A percentile compares a stretch with the other conserved stretches of the same genome.
Evolutionary conservation across 2,113 vertebrate genomes (phyloP).

Genomic region (Aspiorhynchus laticeps): DNA sequence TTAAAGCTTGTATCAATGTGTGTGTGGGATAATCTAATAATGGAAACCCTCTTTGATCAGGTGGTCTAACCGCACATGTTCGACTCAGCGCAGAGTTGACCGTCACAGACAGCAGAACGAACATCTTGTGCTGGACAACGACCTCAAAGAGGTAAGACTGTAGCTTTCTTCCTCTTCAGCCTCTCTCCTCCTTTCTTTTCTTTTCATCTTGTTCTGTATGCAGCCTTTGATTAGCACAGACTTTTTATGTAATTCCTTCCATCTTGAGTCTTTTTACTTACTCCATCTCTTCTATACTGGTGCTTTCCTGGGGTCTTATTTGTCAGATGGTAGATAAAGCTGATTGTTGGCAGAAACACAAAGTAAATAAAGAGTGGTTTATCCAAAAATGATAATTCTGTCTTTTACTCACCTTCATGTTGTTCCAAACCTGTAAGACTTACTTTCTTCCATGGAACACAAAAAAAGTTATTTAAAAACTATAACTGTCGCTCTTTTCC

Average conservation of each 20-base stretch:
- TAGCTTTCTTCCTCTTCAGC: not conserved
- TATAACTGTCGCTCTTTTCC: not conserved
- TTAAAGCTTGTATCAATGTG: conserved; percentile 8
- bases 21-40: not conserved
- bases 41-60: conserved; percentile 68
- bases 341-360: not conserved
- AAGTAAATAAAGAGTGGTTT: not conserved
- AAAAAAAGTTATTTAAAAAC: not conserved
- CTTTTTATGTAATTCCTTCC: not conserved
- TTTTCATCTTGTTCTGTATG: conserved; percentile 1
- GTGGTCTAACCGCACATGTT: conserved; percentile 86
- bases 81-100: conserved; percentile 83
- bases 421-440: not conserved
- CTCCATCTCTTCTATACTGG: not conserved
- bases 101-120: conserved; percentile 81
- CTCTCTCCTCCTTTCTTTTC: not conserved
- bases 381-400: not conserved
- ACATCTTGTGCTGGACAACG: conserved; percentile 83
- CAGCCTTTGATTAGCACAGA: not conserved
- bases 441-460: not conserved
- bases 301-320: not conserved
- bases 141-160: conserved; percentile 84
- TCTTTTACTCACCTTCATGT: not conserved
- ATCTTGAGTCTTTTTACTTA: not conserved
- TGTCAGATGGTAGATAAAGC: conserved; percentile 12